phyloP scores from a whole-genome alignment of 1,140 invertebrate species.

The Drosophila equinoxialis region DNA sequence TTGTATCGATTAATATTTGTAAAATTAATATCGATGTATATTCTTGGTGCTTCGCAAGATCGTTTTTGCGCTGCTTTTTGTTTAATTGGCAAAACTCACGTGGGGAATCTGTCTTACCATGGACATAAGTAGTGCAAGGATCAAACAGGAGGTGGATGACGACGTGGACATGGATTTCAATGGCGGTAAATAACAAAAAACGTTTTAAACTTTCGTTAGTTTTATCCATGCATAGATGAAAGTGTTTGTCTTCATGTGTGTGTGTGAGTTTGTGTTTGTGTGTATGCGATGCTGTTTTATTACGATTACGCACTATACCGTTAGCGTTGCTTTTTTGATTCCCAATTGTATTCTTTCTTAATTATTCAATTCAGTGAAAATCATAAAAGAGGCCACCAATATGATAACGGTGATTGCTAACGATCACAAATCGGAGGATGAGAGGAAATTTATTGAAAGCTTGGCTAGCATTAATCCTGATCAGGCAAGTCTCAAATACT shows the following conservation, averaged over 20 bases:
- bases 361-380: conserved; percentile 24
- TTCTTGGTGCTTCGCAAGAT: not conserved
- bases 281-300: conserved; percentile 34
- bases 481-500: conserved; percentile 32
- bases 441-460: conserved; percentile 49
- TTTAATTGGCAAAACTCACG: conserved; percentile 33
- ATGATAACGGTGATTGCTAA: conserved; percentile 53
- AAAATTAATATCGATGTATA: too few species aligned
- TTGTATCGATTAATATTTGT: too few species aligned
- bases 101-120: conserved; percentile 33
- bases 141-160: conserved; percentile 54
- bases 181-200: conserved; percentile 44
- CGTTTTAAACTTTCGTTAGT: not conserved
- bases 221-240: not conserved
- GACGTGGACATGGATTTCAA: conserved; percentile 21
- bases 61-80: conserved; percentile 47
- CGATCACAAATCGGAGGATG: conserved; percentile 53
- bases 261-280: conserved; percentile 20
- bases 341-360: not conserved
- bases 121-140: conserved; percentile 52
- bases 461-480: conserved; percentile 44
- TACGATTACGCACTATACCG: conserved; percentile 69
- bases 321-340: conserved; percentile 38
- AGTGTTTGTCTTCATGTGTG: conserved; percentile 7
- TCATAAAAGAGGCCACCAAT: conserved; percentile 50